Evolutionary conservation across 2,888 invertebrate species (phyloP), one percentile per base, ranked within the genome.

Genomic region (Ctena decussata): DNA sequence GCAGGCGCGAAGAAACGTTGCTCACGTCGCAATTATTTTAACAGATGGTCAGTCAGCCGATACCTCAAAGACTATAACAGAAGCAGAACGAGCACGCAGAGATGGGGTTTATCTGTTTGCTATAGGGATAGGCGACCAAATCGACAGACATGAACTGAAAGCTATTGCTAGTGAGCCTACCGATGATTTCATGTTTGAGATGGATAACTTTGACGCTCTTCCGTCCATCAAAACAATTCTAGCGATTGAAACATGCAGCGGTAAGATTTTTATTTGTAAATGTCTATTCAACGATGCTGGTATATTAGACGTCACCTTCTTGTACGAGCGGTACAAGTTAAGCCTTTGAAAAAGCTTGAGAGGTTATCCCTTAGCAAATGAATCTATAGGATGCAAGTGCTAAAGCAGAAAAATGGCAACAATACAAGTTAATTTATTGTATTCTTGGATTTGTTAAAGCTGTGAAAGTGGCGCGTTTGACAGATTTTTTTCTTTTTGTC

Each of bases 131-230:
- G 87, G 89, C 0, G 30, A 77, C 11, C 77, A 83, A 0, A 87
- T 91, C 12, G 90, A 93, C 32, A 80, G 77, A 41, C 57, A 76
- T 0, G 94, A 94, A 84, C 81, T 93, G 8, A n/a, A 70, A 53
- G 80, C 75, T 18, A 89, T 94, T 24, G 93, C 93, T 32, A 93
- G 91, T 77, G 75, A 90, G 8, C 94, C 94, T 0, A 74, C 84
- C 30, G 83, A 91, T 3, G 72, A 87, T 8, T 93, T 92, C 78
- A 78, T 93, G 41, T 92, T 93, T 82, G 74, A 74, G 35, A 91
- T 93, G 60, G 88, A 90, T 27, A 89, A 89, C 65, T 93, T 89
- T 60, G 85, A 90, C 8, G 90, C 90, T 18, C 85, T 94, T 15
- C 49, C 84, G 12, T 65, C 84, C 8, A 91, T 94, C 39, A 89